Conservation (phyloP, 2,113 vertebrate genomes). For the Spilogale gracilis region DNA sequence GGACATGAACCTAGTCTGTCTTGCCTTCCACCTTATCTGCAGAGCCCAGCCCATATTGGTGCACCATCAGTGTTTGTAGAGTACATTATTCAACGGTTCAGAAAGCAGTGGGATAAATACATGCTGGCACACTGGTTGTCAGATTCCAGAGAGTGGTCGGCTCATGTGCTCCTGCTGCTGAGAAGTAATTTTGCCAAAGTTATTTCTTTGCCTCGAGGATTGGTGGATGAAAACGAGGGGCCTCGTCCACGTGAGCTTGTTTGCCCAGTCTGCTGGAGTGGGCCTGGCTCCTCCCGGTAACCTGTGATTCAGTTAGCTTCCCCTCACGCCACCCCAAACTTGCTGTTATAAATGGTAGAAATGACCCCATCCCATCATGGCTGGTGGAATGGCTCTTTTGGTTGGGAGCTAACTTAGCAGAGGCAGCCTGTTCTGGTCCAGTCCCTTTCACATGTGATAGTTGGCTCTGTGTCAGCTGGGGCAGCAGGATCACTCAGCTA, state of each 20-base stretch:
- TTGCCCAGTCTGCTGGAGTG: background rate
- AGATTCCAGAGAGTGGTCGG: background rate
- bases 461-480: background rate
- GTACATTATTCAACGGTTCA: background rate
- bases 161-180: background rate
- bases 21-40: background rate
- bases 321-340: background rate
- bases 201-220: background rate
- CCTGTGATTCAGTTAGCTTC: background rate
- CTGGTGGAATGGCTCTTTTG: background rate
- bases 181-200: background rate
- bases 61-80: background rate
- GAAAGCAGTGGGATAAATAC: background rate
- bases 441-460: background rate
- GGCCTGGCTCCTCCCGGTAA: background rate
- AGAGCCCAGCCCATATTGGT: background rate
- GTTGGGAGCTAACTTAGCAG: background rate
- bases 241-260: fast-evolving
- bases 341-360: background rate
- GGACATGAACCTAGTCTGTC: fast-evolving
- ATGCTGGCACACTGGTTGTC: background rate
- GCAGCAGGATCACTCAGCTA: background rate
- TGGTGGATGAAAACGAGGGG: background rate
- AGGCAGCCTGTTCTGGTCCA: background rate
- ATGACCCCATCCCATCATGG: background rate